phyloP scores from a whole-genome alignment of 2,113 vertebrate genomes.

The human (Homo sapiens) region GRCh38 chr18:45551001-45551500 shows the following conservation, averaged over 20 bases:
- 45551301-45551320: constrained; percentile 75
- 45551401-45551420: constrained; percentile 36
- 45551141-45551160: background rate
- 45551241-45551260: constrained; percentile 75
- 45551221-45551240: constrained; percentile 65
- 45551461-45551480: background rate
- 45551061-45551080: background rate
- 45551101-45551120: background rate
- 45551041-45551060: background rate
- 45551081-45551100: background rate
- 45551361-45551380: constrained; percentile 61
- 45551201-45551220: constrained; percentile 55
- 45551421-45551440: background rate
- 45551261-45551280: constrained; percentile 56
- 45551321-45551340: constrained; percentile 73
- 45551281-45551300: constrained; percentile 76
- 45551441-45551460: background rate
- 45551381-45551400: constrained; percentile 12
- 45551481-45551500: background rate
- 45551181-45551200: constrained; percentile 42
- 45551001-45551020: background rate
- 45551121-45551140: background rate
- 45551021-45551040: background rate
- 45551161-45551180: background rate
- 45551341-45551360: constrained; percentile 74